Evolutionary conservation across 2,888 invertebrate species (phyloP).

Genomic region (Euspilapteryx auroguttella): DNA sequence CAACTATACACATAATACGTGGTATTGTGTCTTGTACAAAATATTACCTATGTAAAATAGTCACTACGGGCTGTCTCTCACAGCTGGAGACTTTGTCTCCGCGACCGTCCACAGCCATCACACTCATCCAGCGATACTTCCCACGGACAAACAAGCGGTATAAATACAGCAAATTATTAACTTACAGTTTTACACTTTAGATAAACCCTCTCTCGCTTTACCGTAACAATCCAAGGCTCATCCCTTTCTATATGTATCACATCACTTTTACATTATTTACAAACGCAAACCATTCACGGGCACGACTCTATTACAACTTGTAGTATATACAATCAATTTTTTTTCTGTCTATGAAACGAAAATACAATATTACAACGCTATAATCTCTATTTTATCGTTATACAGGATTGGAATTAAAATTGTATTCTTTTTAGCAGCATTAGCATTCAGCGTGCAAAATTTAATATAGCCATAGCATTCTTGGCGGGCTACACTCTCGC

Average conservation of each 20-base stretch:
- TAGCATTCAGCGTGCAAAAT: constrained; percentile 47
- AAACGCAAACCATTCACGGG: constrained; percentile 29
- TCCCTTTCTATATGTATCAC: constrained; percentile 16
- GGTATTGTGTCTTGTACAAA: constrained; percentile 46
- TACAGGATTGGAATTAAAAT: constrained; percentile 54
- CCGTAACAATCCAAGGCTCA: background rate
- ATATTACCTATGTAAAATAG: constrained; percentile 28
- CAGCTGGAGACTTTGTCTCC: constrained; percentile 17
- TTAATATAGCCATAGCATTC: constrained; percentile 43
- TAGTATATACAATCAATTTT: constrained; percentile 59
- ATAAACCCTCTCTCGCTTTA: constrained; percentile 18
- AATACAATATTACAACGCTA: constrained; percentile 55
- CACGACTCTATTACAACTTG: constrained; percentile 45
- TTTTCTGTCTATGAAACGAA: constrained; percentile 43
- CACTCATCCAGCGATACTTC: constrained; percentile 12
- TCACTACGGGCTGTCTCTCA: constrained; percentile 22
- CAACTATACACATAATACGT: constrained; percentile 42
- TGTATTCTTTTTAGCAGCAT: constrained; percentile 26
- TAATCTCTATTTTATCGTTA: constrained; percentile 43
- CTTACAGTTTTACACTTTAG: constrained; percentile 24
- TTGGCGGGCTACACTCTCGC: constrained; percentile 28
- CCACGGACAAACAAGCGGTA: constrained; percentile 37
- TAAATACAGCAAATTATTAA: constrained; percentile 48
- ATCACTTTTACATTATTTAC: constrained; percentile 40
- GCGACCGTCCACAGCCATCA: background rate